Conservation (phyloP, 2,113 vertebrate genomes). For the Litocranius walleri region DNA sequence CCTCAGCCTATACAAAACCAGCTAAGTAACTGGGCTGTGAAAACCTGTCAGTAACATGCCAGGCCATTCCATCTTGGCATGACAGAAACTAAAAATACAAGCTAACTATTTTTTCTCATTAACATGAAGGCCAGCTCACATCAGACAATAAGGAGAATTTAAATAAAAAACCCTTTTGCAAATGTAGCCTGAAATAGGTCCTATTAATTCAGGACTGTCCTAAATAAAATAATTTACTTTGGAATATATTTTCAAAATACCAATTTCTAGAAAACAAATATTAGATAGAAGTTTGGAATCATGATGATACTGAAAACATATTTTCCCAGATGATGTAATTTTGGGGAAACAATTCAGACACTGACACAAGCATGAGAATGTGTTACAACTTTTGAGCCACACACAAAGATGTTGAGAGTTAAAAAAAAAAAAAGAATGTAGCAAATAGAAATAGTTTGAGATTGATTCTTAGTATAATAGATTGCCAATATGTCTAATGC, state of each 20-base stretch:
- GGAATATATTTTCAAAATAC: slow-evolving; percentile 14
- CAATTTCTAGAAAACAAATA: slow-evolving; percentile 32
- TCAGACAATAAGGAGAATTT: neutral
- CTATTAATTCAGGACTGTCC: neutral
- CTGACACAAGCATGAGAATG: neutral
- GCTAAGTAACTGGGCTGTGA: neutral
- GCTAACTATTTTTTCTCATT: neutral
- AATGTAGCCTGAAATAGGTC: neutral
- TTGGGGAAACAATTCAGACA: slow-evolving; percentile 22
- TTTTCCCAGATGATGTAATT: slow-evolving; percentile 25
- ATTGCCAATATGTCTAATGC: neutral
- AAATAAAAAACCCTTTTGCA: neutral
- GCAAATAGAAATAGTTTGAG: slow-evolving; percentile 34
- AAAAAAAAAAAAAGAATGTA: neutral
- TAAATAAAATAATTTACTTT: slow-evolving; percentile 16
- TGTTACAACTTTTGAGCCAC: neutral
- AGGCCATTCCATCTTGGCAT: neutral
- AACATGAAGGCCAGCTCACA: neutral
- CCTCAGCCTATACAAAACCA: neutral
- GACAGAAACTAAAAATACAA: neutral
- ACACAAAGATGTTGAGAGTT: neutral
- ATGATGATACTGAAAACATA: neutral
- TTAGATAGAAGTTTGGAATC: slow-evolving; percentile 45
- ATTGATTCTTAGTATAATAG: neutral
- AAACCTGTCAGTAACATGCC: neutral